Percentiles rank a stretch among this genome's conserved stretches.
Evolutionary conservation across 2,888 invertebrate species (phyloP).

Genomic region (Scaptomyza reducta): DNA sequence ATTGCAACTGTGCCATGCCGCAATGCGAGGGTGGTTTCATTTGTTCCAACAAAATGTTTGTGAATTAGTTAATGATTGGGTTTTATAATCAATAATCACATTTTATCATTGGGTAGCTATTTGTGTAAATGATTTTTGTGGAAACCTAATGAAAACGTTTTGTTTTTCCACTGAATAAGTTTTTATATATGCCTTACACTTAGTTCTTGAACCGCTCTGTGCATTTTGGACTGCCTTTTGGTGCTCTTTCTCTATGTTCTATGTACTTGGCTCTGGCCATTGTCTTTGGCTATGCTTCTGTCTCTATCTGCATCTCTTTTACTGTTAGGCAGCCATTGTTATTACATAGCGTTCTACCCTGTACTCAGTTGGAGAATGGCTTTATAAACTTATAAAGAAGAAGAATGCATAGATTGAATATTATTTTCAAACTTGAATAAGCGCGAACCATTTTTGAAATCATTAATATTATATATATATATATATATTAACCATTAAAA

Average conservation of each 20-base stretch:
- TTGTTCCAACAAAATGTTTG: not conserved
- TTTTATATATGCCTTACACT: no score
- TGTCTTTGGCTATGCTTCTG: slow-evolving; percentile 67
- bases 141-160: not conserved
- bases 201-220: slow-evolving; percentile 6
- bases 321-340: slow-evolving; percentile 67
- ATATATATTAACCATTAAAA: not conserved
- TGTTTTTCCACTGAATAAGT: not conserved
- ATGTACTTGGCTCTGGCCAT: slow-evolving; percentile 65
- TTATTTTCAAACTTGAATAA: not conserved
- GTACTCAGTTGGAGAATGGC: slow-evolving; percentile 19
- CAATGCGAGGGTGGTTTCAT: slow-evolving; percentile 38
- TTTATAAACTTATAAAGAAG: not conserved
- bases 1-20: slow-evolving; percentile 70
- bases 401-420: not conserved
- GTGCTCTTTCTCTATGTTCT: slow-evolving; percentile 20
- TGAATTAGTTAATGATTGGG: not conserved
- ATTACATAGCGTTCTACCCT: slow-evolving; percentile 54
- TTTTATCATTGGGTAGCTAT: not conserved
- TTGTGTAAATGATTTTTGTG: not conserved
- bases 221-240: slow-evolving; percentile 43
- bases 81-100: not conserved
- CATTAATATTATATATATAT: no score
- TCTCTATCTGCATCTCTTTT: slow-evolving; percentile 49
- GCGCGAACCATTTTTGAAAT: no score